phyloP scores from a whole-genome alignment of 2,113 vertebrate species.

The Heptranchias perlo region DNA sequence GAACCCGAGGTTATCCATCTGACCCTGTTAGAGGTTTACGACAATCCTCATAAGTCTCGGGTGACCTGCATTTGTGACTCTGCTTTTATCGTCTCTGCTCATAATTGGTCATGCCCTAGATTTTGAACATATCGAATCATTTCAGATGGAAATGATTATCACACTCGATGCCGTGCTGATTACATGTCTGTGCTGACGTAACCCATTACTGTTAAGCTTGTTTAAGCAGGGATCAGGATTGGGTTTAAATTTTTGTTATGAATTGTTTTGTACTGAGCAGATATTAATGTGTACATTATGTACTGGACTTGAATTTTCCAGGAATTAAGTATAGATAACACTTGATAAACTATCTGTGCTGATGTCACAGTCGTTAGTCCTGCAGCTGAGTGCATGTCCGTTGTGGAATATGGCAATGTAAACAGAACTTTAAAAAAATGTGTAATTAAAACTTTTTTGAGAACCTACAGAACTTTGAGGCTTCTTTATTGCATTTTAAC shows the following conservation, averaged over 20 bases:
- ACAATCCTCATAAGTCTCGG: background rate
- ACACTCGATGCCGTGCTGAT: background rate
- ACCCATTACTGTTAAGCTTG: background rate
- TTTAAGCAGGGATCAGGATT: background rate
- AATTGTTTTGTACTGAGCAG: background rate
- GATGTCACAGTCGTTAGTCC: background rate
- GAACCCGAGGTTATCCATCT: background rate
- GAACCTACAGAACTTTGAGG: background rate
- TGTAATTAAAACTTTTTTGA: background rate
- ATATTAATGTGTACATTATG: background rate
- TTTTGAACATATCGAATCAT: background rate
- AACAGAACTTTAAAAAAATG: background rate
- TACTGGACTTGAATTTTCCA: background rate
- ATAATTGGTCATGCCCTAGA: background rate
- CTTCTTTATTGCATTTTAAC: background rate
- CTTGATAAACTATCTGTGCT: background rate
- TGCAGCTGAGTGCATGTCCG: background rate
- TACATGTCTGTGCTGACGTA: background rate
- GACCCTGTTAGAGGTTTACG: background rate
- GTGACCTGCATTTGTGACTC: background rate
- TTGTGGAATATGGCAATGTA: background rate
- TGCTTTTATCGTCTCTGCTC: background rate
- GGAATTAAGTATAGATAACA: background rate
- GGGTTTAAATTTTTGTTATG: background rate
- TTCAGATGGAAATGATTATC: background rate